phyloP scores from a whole-genome alignment of 1,140 invertebrate genomes.

The Drosophila teissieri region DNA sequence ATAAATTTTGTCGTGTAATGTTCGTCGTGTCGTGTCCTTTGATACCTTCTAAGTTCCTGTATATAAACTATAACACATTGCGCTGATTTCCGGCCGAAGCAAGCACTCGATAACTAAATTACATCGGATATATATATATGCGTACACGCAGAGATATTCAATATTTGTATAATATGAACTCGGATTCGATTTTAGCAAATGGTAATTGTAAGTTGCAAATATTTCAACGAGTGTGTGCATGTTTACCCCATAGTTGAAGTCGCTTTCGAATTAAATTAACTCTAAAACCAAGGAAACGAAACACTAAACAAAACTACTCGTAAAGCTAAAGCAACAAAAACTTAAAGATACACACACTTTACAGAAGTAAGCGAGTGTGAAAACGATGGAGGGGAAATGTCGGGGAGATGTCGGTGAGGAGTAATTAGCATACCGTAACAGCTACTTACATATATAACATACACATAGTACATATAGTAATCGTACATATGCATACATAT shows the following conservation, averaged over 20 bases:
- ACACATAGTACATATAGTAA: constrained; percentile 54
- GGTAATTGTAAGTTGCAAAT: constrained; percentile 45
- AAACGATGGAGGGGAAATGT: constrained; percentile 20
- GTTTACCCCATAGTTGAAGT: constrained; percentile 69
- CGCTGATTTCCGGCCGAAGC: constrained; percentile 34
- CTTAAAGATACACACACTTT: constrained; percentile 50
- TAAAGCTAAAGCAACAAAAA: constrained; percentile 49
- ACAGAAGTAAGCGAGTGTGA: constrained; percentile 50
- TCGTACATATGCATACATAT: constrained; percentile 65
- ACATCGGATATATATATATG: constrained; percentile 18
- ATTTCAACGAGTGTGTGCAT: constrained; percentile 65
- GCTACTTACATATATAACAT: constrained; percentile 72
- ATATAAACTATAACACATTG: constrained; percentile 78
- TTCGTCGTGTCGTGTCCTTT: constrained; percentile 81
- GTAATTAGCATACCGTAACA: constrained; percentile 74
- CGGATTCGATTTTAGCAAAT: constrained; percentile 62
- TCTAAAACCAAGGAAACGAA: constrained; percentile 20
- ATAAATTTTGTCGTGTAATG: constrained; percentile 77
- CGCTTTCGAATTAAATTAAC: constrained; percentile 68
- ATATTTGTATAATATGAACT: constrained; percentile 43
- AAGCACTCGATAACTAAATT: constrained; percentile 36
- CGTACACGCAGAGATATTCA: constrained; percentile 7
- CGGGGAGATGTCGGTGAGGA: constrained; percentile 50
- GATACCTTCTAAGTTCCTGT: constrained; percentile 79
- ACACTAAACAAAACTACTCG: constrained; percentile 37